Base-by-base conservation (phyloP, 2,797 vertebrate species). In the Scolopax rusticola region DNA sequence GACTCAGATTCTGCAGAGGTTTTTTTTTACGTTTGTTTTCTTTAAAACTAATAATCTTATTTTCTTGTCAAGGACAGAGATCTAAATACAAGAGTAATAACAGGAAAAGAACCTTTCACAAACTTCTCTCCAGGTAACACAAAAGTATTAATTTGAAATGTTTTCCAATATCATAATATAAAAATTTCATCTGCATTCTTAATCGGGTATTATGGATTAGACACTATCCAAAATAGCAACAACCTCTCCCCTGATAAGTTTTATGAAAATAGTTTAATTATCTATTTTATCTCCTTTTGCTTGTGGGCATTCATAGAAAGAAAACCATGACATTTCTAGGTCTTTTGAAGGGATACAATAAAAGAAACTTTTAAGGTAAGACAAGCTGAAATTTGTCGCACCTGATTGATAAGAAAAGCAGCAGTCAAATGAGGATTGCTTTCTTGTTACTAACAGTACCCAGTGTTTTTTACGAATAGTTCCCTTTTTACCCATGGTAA, bases 191-290 rank as follows among this genome's bases (percentile, higher is more conserved):
- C 20, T 4, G 48, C 75, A 75, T 81, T 27, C 32, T 64, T 78
- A 45, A 84, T 57, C 32, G 41, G 25, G 28, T 84, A 30, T 23
- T 78, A 45, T 53, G 15, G 47, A 45, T 61, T 61, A 60, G 16
- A 38, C 30, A 32, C 15, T 64, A 59, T 20, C 15, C 77, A 83
- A 89, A 77, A n/a, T 9, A 83, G 1, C 15, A 77, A 47, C 2
- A 81, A 45, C 4, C 32, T n/a, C 7, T 6, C 7, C 6, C 3
- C 0, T 17, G 0, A 4, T 21, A 59, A 74, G 14, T 51, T 84
- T 61, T 69, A 75, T 43, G 13, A 75, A 94, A 93, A 78, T 74
- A 6, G 7, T 64, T 83, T 32, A 36, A 28, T 40, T 63, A 65
- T 11, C 8, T 12, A 32, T 6, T 56, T 30, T 89, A 19, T 32